Base-by-base conservation (phyloP, 2,113 vertebrate genomes). In the Phyllostomus hastatus region DNA sequence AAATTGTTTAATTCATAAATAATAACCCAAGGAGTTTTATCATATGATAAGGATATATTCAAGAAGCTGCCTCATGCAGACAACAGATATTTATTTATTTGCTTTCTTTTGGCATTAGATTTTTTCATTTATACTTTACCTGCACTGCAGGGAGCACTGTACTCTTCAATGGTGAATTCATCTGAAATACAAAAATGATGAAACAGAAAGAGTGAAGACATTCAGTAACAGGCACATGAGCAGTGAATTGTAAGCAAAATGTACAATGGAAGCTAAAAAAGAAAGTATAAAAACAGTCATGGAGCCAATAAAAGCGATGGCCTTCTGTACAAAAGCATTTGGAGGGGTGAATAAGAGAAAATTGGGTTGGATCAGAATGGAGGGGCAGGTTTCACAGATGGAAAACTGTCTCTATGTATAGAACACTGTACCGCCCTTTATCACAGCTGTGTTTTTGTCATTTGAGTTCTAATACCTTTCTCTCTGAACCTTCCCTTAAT, bases 91-190 rank as follows among this genome's bases (percentile, higher is more conserved):
- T 43, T 28, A 17, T 57, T 92, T 43, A 64, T 72, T 76, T 89
- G 94, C 46, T 83, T 89, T 91, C 54, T 16, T 5, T 84, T 72
- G n/a, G 19, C 26, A 31, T 69, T 76, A n/a, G 5, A 66, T 88
- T 95, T 64, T 22, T 28, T 17, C 48, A 4, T 67, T 84, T 85
- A 72, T 81, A 92, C 94, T 84, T 92, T 96, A 96, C 94, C 96
- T 46, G 59, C 22, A 67, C 85, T 94, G 85, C 97, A 98, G 43
- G 97, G 97, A 38, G 79, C 73, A 7, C 20, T 95, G 67, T 98
- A 97, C 67, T 97, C 96, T 83, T 97, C 94, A 90, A 97, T 93
- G 22, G 90, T 22, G 52, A 96, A 93, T 84, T 98, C 97, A 94
- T 96, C 97, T 98, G 94, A 94, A 97, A 97, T 5, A 79, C 14